Percentiles rank a stretch among this genome's conserved stretches.
These are phyloP conservation scores for Cacatua alba DNA, from an alignment of 2,113 vertebrate genomes.

Conservation along the genomic window DNA sequence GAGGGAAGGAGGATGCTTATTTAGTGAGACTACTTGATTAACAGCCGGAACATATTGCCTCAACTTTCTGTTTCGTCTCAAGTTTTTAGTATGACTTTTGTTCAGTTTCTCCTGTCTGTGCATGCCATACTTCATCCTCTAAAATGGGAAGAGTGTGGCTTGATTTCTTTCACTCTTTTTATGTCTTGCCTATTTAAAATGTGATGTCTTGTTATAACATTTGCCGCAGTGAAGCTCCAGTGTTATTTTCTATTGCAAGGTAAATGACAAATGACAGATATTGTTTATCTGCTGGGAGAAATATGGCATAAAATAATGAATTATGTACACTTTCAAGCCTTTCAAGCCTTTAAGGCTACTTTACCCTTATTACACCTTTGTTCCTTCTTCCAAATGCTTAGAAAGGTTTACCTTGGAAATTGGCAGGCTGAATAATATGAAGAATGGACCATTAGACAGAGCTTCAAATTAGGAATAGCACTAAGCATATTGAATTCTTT, in stretches of 20 bases:
- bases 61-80: background rate
- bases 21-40: background rate
- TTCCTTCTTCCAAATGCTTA: background rate
- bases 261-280: background rate
- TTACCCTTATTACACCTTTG: background rate
- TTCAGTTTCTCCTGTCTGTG: background rate
- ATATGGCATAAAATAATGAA: background rate
- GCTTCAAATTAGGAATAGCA: background rate
- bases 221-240: background rate
- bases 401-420: background rate
- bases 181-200: background rate
- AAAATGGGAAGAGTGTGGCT: background rate
- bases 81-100: background rate
- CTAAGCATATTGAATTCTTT: background rate
- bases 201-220: background rate
- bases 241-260: background rate
- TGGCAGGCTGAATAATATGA: background rate
- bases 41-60: background rate
- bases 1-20: background rate
- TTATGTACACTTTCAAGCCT: background rate
- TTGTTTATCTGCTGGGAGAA: background rate
- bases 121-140: background rate
- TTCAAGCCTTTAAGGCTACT: background rate
- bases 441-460: background rate
- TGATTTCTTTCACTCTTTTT: background rate